These are phyloP conservation scores for Oegoconia quadripuncta DNA, from an alignment of 2,888 invertebrate genomes.

Conservation along the genomic window DNA sequence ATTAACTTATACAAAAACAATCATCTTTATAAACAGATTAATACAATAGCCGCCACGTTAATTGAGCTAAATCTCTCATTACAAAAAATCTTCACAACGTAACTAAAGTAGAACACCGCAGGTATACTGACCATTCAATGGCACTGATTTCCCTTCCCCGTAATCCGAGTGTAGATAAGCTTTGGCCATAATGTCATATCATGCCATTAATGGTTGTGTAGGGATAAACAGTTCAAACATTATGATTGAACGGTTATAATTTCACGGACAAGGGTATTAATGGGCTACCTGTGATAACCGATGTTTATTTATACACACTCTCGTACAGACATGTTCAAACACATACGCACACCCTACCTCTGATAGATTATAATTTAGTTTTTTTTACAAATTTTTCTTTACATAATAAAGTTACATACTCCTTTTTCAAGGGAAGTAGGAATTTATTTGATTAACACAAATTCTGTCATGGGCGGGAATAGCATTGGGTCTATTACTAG, in stretches of 20 bases:
- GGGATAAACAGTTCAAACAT: constrained; percentile 55
- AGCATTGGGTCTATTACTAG: too few species aligned
- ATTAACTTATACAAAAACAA: neutral
- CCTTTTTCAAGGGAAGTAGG: too few species aligned
- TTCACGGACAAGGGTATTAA: constrained; percentile 50
- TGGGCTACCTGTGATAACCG: constrained; percentile 10
- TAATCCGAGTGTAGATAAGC: constrained; percentile 45
- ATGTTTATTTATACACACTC: neutral
- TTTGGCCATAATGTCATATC: constrained; percentile 54
- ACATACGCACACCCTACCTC: neutral
- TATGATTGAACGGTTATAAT: constrained; percentile 48
- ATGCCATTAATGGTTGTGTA: constrained; percentile 45
- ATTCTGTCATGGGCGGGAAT: too few species aligned
- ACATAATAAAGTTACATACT: neutral
- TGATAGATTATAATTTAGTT: too few species aligned
- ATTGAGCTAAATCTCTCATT: too few species aligned
- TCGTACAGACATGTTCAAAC: neutral
- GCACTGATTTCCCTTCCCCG: constrained; percentile 22
- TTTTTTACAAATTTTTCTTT: neutral
- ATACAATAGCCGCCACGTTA: too few species aligned
- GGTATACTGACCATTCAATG: neutral
- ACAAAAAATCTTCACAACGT: too few species aligned
- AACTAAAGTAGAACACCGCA: too few species aligned
- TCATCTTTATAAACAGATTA: neutral
- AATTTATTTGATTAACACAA: too few species aligned